Base-by-base conservation (phyloP, 2,888 invertebrate genomes). In the Nipponacmea schrenckii region DNA sequence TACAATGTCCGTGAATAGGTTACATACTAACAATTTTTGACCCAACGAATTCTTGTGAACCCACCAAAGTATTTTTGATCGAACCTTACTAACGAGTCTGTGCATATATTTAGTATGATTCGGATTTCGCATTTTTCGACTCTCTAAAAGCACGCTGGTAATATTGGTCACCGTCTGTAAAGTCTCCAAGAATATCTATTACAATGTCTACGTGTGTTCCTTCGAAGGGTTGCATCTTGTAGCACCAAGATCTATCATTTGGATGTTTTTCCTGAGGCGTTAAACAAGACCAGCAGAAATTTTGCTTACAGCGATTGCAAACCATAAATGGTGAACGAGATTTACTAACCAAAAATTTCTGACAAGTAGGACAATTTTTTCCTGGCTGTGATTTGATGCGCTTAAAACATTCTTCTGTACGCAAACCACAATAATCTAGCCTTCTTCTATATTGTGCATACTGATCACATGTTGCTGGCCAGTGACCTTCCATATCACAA, bases 271-370 rank as follows among this genome's bases (percentile, higher is more conserved):
- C 24, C 69, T 69, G 79, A 12, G 62, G 17, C 26, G 70, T 72
- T 8, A 74, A 71, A 74, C 82, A 82, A 0, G 77, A 79, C 82
- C 81, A 83, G 62, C 83, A 83, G 64, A 83, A 83, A 7, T 39
- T 20, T 5, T 71, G 67, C 12, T 74, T 73, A 70, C 83, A 83
- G 7, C 8, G n/a, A 12, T 72, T 63, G 66, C 83, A 83, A 0
- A 12, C 27, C 80, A 81, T 81, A 48, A 48, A 70, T 10, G 72
- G 77, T 68, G 81, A 81, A 1, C 81, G 81, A 24, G 77, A 80
- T 27, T 76, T 64, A 67, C 80, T 81, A 56, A 79, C 80, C 8
- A 81, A 68, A 70, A 79, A 80, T 56, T 71, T 66, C 10, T 79
- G 73, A 56, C 83, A 83, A n/a, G 72, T 67, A 12, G 81, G 83